Evolutionary conservation across 2,113 vertebrate species (phyloP), one percentile per base, ranked within the genome.

Genomic region (Emydura subglobosa): DNA sequence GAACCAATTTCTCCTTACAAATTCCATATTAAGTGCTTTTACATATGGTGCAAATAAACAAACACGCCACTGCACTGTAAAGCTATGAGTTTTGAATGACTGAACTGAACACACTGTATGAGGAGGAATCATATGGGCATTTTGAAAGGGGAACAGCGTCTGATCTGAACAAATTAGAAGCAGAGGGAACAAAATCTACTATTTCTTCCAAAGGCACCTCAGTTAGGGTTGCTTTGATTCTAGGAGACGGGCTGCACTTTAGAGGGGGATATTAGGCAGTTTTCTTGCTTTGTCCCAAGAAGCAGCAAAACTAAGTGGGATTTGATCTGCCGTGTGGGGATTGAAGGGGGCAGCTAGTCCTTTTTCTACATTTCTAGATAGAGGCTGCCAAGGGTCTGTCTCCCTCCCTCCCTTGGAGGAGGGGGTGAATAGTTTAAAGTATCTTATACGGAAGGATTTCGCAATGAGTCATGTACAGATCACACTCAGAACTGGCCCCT

Each of bases 321-420:
- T 72, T 72, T n/a, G 65, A 39, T 72, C 54, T 55, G 54, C 25
- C 54, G 24, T 14, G 2, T 7, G 16, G 14, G 22, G 9, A 8
- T 22, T 1, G 10, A 4, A 5, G 10, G 2, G 1, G 5, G 4
- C 29, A 3, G 7, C 6, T 13, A 39, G 14, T 39, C 39, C 44
- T 24, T 50, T 72, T 6, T 4, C 65, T n/a, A n/a, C 61, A 19
- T 68, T 17, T 68, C 34, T 68, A 39, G n/a, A 72, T 39, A 47
- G 12, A 76, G 17, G 25, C 50, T 24, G 39, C 6, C 14, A 72
- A 29, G 59, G 34, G 7, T 3, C 6, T 2, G 7, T 3, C 6
- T 2, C 34, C 9, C 51, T 10, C 10, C 47, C 2, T 39, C 12
- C 17, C 2, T 2, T 31, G 24, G 9, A 17, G n/a, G 1, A 2